A percentile compares a stretch with the other conserved stretches of the same genome.
Evolutionary conservation across 2,888 invertebrate species (phyloP).

Genomic region (Napeogenes inachia): DNA sequence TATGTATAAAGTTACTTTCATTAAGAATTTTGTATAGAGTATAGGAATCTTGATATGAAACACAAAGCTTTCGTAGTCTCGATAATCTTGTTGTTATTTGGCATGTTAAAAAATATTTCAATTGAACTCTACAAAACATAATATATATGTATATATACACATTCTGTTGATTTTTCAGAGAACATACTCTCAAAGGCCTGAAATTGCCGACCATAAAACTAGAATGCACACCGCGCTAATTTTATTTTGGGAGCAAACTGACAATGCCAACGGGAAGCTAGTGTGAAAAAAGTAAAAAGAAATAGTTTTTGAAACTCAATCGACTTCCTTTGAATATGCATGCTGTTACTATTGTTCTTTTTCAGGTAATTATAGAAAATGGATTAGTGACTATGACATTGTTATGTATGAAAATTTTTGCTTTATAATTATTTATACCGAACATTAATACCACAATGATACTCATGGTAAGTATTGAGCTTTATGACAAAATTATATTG

Average conservation of each 20-base stretch:
- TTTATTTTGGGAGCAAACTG: conserved; percentile 29
- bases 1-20: too few relatives aligned
- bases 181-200: conserved; percentile 16
- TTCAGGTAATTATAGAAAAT: background rate
- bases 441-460: too few relatives aligned
- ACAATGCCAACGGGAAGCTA: conserved; percentile 28
- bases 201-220: conserved; percentile 28
- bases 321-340: conserved; percentile 31
- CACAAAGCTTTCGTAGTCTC: too few relatives aligned
- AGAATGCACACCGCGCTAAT: conserved; percentile 27
- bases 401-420: too few relatives aligned
- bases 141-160: background rate
- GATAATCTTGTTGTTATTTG: too few relatives aligned
- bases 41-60: too few relatives aligned
- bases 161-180: background rate
- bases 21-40: too few relatives aligned
- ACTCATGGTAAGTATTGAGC: too few relatives aligned
- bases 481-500: too few relatives aligned
- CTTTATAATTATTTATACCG: too few relatives aligned
- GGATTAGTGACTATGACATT: background rate
- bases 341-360: conserved; percentile 26
- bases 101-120: background rate
- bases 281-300: conserved; percentile 24
- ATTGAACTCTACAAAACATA: background rate
- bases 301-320: conserved; percentile 29